Evolutionary conservation across 2,113 vertebrate genomes (phyloP).

Genomic region (Alethe castanea): DNA sequence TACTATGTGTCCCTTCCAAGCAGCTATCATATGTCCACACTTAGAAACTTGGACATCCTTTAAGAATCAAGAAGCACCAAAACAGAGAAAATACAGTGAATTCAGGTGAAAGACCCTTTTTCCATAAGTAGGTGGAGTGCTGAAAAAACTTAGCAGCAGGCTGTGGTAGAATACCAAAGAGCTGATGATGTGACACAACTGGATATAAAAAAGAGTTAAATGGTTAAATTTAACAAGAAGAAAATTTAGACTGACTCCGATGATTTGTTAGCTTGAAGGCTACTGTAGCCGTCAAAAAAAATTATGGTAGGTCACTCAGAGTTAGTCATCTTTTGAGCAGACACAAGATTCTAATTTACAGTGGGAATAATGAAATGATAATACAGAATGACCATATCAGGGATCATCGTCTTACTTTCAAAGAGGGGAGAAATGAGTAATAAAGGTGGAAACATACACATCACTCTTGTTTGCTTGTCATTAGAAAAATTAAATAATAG

Average conservation of each 20-base stretch:
- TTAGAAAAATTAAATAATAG: conserved; percentile 41
- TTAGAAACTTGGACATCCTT: not conserved
- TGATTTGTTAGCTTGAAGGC: conserved; percentile 53
- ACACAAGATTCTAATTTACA: conserved; percentile 43
- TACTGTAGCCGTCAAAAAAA: conserved; percentile 1
- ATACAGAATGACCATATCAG: conserved; percentile 34
- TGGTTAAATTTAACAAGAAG: not conserved
- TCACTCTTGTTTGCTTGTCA: conserved; percentile 60
- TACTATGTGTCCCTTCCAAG: not conserved
- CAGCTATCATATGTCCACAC: not conserved
- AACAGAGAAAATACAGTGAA: not conserved
- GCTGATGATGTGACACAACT: not conserved
- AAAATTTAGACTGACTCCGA: conserved; percentile 22
- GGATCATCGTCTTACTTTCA: conserved; percentile 29
- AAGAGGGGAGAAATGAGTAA: conserved; percentile 56
- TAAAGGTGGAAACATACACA: conserved; percentile 58
- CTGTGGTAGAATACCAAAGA: not conserved
- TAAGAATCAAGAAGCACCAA: not conserved
- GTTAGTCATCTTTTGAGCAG: conserved; percentile 51
- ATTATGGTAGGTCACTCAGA: conserved; percentile 22
- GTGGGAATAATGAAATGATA: not conserved
- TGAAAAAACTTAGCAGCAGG: not conserved
- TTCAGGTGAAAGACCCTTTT: not conserved
- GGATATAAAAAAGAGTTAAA: conserved; percentile 5
- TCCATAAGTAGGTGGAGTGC: not conserved